Evolutionary conservation across 92 coral and sea anemone genomes (phyloP), one percentile per base, ranked within the genome.

Genomic region (Epizoanthus scotinus): DNA sequence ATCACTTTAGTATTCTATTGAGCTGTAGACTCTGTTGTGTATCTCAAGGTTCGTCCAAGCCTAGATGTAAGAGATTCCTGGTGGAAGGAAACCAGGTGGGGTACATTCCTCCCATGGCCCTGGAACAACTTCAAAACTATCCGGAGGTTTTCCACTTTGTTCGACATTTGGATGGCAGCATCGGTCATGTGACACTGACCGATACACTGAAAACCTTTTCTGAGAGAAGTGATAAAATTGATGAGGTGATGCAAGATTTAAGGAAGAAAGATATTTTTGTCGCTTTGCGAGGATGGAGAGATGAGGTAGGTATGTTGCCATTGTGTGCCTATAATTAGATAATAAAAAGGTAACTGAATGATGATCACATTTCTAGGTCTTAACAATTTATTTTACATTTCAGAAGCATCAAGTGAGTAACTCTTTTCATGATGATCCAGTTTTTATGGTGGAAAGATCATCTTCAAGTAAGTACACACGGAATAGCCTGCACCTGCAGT

Each of bases 271-370:
- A 87, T 55, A 25, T 84, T 58, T 85, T 95, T 70, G 84, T 60
- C 9, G 72, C 98, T 27, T 73, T 95, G 3, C 78, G 84, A 79
- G 98, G 98, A 38, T 95, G 97, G 98, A 92, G 98, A 90, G 83
- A 95, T 78, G 98, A 95, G 97, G 98, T 89, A 34, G 20, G 72
- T 55, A 36, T 7, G 25, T 59, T 7, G 28, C n/a, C n/a, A 49
- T 24, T 54, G 24, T 13, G 9, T 12, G 36, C 70, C 9, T 26
- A n/a, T n/a, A 34, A 34, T 34, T 34, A 34, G 25, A 15, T 29
- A n/a, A n/a, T n/a, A n/a, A n/a, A n/a, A n/a, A n/a, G n/a, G n/a
- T n/a, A n/a, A n/a, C n/a, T n/a, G n/a, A n/a, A n/a, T n/a, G n/a
- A n/a, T 27, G n/a, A 50, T 17, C 4, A 19, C 17, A 26, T 7